Evolutionary conservation across 2,888 invertebrate genomes (phyloP).

Genomic region (Eilema caniola): DNA sequence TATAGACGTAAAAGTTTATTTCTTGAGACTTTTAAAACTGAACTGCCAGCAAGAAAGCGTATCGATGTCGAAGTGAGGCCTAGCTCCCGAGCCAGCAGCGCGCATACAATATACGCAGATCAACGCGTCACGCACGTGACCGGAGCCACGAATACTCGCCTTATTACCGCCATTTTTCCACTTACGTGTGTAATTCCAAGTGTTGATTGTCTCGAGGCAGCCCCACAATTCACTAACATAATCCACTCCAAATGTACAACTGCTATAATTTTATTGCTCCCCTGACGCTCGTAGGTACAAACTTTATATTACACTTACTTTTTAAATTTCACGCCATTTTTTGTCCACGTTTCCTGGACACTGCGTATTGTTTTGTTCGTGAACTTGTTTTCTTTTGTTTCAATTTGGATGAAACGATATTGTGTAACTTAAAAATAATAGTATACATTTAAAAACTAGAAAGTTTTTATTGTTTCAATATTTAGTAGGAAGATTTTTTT

Average conservation of each 20-base stretch:
- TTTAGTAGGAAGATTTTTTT: too few relatives aligned
- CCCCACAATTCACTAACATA: slow-evolving; percentile 36
- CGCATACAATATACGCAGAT: slow-evolving; percentile 46
- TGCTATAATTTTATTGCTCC: slow-evolving; percentile 42
- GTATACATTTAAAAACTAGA: slow-evolving; percentile 20
- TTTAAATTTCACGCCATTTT: slow-evolving; percentile 17
- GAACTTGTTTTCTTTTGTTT: slow-evolving; percentile 38
- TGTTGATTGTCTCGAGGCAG: slow-evolving; percentile 61
- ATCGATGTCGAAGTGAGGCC: background rate
- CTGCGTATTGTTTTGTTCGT: slow-evolving; percentile 23
- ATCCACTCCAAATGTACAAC: slow-evolving; percentile 39
- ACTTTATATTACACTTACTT: slow-evolving; percentile 23
- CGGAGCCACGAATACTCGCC: slow-evolving; percentile 45
- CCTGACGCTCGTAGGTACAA: slow-evolving; percentile 34
- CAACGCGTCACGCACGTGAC: slow-evolving; percentile 56
- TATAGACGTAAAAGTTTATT: background rate
- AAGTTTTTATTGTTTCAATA: background rate
- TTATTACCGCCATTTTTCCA: slow-evolving; percentile 61
- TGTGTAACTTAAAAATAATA: slow-evolving; percentile 28
- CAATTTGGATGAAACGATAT: slow-evolving; percentile 30
- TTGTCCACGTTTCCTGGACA: slow-evolving; percentile 22
- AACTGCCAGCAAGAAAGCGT: background rate
- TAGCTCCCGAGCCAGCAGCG: slow-evolving; percentile 16
- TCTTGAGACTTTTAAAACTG: background rate
- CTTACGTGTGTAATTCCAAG: slow-evolving; percentile 69